Conservation (phyloP, 2,888 invertebrate species). For the Parnassius apollo region DNA sequence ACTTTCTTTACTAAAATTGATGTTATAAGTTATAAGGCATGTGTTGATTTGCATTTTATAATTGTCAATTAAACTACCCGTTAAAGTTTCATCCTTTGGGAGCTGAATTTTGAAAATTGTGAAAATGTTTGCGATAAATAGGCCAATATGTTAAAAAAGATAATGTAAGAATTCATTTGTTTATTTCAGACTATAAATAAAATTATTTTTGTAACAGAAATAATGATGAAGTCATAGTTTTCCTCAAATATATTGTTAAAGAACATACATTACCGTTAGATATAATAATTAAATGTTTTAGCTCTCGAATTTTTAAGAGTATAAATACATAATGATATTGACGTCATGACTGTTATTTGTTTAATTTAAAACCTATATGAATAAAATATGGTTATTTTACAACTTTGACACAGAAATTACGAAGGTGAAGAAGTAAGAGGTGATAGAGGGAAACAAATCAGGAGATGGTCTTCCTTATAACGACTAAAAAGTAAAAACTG, state of each 20-base stretch:
- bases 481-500: too few species aligned
- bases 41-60: slow-evolving; percentile 8
- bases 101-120: slow-evolving; percentile 6
- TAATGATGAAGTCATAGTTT: slow-evolving; percentile 42
- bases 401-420: too few species aligned
- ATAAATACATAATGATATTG: slow-evolving; percentile 65
- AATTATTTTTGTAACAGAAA: slow-evolving; percentile 73
- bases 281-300: slow-evolving; percentile 71
- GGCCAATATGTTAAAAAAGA: slow-evolving; percentile 39
- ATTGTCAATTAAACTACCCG: slow-evolving; percentile 19
- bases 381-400: too few species aligned
- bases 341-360: slow-evolving; percentile 43
- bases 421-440: too few species aligned
- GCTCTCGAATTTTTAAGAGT: slow-evolving; percentile 72
- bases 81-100: slow-evolving; percentile 14
- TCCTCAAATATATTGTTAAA: slow-evolving; percentile 55
- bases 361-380: not conserved
- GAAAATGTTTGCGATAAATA: slow-evolving; percentile 31
- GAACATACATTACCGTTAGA: slow-evolving; percentile 55
- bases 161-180: slow-evolving; percentile 37
- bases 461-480: too few species aligned
- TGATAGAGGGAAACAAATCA: too few species aligned
- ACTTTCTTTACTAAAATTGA: too few species aligned
- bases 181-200: slow-evolving; percentile 50
- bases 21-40: not conserved